Evolutionary conservation across 2,888 invertebrate species (phyloP).

Genomic region (Chaetoderma sp.): DNA sequence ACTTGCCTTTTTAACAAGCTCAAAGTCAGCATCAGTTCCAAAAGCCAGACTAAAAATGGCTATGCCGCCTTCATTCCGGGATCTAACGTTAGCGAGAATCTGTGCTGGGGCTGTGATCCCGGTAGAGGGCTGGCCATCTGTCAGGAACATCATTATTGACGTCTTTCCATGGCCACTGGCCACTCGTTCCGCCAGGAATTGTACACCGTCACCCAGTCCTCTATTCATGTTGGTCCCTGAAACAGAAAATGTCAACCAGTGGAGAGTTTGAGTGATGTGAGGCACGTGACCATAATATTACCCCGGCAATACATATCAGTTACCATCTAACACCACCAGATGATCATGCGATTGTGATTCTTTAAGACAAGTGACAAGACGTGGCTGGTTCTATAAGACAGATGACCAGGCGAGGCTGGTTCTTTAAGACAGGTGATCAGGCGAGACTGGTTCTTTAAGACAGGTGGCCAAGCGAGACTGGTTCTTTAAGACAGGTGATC

Average conservation of each 20-base stretch:
- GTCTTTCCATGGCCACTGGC: conserved; percentile 19
- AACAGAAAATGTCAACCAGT: neutral
- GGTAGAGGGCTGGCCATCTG: conserved; percentile 69
- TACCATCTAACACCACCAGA: too few relatives aligned
- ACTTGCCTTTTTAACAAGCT: conserved; percentile 46
- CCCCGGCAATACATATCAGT: too few relatives aligned
- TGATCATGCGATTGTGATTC: too few relatives aligned
- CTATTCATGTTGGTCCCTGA: conserved; percentile 78
- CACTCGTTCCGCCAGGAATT: conserved; percentile 71
- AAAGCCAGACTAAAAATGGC: conserved; percentile 50
- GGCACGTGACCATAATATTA: too few relatives aligned
- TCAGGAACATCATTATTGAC: conserved; percentile 68
- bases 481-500: too few relatives aligned
- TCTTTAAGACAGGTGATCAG: too few relatives aligned
- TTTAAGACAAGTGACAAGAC: too few relatives aligned
- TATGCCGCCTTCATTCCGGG: conserved; percentile 39
- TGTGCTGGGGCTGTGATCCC: conserved; percentile 56
- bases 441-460: too few relatives aligned
- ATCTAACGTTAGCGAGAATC: conserved; percentile 51
- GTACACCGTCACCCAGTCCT: conserved; percentile 72
- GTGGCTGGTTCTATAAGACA: too few relatives aligned
- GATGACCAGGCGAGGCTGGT: too few relatives aligned
- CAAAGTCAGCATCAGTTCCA: conserved; percentile 46
- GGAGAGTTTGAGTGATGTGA: too few relatives aligned
- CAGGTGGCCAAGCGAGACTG: too few relatives aligned